phyloP scores from a whole-genome alignment of 2,888 invertebrate species.

The Stegophylla sp. region DNA sequence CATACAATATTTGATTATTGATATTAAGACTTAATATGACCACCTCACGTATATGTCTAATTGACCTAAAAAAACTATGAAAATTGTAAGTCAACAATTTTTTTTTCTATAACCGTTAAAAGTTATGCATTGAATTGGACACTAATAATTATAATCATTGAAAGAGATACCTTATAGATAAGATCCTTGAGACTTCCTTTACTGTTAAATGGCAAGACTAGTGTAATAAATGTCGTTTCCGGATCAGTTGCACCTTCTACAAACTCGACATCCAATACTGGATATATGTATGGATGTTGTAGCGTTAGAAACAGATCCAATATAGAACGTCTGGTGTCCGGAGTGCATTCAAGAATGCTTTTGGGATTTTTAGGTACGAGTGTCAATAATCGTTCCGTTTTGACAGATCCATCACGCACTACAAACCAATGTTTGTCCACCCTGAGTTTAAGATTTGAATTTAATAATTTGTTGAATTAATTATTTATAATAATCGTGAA shows the following conservation, averaged over 20 bases:
- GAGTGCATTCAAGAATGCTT: slow-evolving; percentile 72
- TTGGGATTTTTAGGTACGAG: slow-evolving; percentile 72
- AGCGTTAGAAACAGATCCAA: slow-evolving; percentile 83
- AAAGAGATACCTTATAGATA: slow-evolving; percentile 81
- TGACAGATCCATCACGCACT: slow-evolving; percentile 80
- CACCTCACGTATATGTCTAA: no score
- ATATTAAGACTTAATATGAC: no score
- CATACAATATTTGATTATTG: no score
- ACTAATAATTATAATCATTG: no score
- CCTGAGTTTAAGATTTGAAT: slow-evolving; percentile 72
- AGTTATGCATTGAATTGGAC: no score
- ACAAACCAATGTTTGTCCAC: slow-evolving; percentile 91
- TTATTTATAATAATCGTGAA: no score
- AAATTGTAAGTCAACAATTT: no score
- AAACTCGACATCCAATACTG: slow-evolving; percentile 85
- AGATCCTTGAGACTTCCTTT: slow-evolving; percentile 88
- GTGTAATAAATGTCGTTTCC: slow-evolving; percentile 70
- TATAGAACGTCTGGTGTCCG: slow-evolving; percentile 73
- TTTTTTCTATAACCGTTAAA: no score
- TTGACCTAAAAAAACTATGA: no score
- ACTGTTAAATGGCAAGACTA: slow-evolving; percentile 83
- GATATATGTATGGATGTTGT: slow-evolving; percentile 92
- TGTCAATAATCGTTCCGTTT: slow-evolving; percentile 79
- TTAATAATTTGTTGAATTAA: not conserved
- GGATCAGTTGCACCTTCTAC: slow-evolving; percentile 65